These are phyloP conservation scores for Ateles fusciceps DNA, from an alignment of 2,797 vertebrate genomes.

Conservation along the genomic window DNA sequence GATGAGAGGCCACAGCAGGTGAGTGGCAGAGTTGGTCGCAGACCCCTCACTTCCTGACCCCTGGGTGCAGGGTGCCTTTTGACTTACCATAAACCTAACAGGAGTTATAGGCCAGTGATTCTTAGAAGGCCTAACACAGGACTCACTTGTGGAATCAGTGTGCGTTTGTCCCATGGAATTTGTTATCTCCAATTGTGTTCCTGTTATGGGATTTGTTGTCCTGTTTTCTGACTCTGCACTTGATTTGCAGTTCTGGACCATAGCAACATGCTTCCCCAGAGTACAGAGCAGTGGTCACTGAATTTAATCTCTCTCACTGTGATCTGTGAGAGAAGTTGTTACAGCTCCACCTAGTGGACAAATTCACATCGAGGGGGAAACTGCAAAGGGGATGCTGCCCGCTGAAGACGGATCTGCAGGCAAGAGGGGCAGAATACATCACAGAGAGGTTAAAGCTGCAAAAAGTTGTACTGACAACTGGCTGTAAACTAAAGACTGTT, in stretches of 20 bases:
- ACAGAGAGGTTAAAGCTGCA: not conserved
- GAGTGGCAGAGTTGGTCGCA: not conserved
- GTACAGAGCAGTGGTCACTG: constrained; percentile 71
- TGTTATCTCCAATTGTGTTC: constrained; percentile 68
- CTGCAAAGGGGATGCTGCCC: not conserved
- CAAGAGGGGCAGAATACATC: not conserved
- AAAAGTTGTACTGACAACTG: constrained; percentile 26
- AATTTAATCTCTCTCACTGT: constrained; percentile 38
- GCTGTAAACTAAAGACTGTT: constrained; percentile 43
- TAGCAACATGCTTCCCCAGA: constrained; percentile 57
- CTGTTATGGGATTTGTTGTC: constrained; percentile 72
- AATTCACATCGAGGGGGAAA: not conserved
- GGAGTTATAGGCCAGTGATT: constrained; percentile 4
- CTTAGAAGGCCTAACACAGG: not conserved
- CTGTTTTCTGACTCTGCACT: constrained; percentile 70
- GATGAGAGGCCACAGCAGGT: not conserved
- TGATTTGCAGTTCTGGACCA: constrained; percentile 73
- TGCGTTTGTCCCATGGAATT: constrained; percentile 70
- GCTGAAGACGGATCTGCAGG: not conserved
- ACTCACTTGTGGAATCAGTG: constrained; percentile 56
- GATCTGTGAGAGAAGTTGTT: constrained; percentile 75
- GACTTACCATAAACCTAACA: not conserved
- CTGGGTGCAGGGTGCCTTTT: not conserved
- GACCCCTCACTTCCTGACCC: not conserved
- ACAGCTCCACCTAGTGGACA: constrained; percentile 79